Evolutionary conservation across 2,113 vertebrate genomes (phyloP).

Genomic region (Urocitellus parryii): DNA sequence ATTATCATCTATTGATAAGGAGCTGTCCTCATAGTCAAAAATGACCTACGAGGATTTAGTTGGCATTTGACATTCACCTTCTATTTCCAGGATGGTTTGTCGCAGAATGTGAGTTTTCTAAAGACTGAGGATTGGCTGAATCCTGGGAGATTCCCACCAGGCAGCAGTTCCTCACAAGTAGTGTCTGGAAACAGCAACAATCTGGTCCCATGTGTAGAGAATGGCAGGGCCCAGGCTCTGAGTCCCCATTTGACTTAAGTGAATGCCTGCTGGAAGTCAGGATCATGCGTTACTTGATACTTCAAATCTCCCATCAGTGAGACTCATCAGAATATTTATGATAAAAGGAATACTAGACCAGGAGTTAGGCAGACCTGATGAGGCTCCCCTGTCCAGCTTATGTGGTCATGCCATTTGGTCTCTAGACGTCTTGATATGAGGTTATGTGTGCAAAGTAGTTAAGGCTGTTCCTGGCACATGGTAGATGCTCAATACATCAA

Average conservation of each 20-base stretch:
- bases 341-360: background rate
- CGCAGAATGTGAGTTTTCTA: background rate
- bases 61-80: background rate
- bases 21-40: background rate
- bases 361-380: background rate
- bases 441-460: background rate
- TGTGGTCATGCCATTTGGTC: background rate
- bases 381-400: background rate
- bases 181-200: background rate
- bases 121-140: background rate
- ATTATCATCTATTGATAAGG: background rate
- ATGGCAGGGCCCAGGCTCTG: conserved; percentile 2
- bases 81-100: conserved; percentile 5
- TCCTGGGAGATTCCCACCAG: background rate
- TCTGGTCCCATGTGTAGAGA: background rate
- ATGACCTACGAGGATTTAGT: background rate
- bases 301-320: background rate
- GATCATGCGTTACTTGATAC: background rate
- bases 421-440: background rate
- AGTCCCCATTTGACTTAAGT: background rate
- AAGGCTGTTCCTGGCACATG: background rate
- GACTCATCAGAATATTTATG: background rate
- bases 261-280: background rate
- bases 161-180: too few relatives aligned
- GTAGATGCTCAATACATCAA: background rate